Evolutionary conservation across 2,797 vertebrate genomes (phyloP).

Genomic region (Myotis vivesi): DNA sequence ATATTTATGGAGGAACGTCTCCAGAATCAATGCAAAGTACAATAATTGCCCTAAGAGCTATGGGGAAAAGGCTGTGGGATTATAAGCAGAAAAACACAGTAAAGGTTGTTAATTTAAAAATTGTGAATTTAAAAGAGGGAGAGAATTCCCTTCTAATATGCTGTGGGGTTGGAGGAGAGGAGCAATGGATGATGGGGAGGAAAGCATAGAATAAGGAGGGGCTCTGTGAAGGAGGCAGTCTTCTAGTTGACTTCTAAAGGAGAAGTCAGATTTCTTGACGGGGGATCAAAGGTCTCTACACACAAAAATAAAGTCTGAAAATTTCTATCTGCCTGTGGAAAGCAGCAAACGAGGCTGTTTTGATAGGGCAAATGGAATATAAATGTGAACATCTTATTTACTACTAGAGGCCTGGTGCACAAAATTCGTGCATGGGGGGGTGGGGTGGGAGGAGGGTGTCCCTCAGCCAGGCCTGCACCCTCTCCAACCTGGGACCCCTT

Average conservation of each 20-base stretch:
- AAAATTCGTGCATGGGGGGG: too few relatives aligned
- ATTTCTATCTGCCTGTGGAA: neutral
- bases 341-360: neutral
- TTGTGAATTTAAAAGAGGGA: conserved; percentile 24
- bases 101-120: conserved; percentile 59
- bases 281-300: neutral
- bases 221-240: neutral
- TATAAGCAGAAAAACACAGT: conserved; percentile 50
- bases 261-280: neutral
- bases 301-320: neutral
- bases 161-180: neutral
- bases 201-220: neutral
- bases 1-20: conserved; percentile 56
- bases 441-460: too few relatives aligned
- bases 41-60: conserved; percentile 40
- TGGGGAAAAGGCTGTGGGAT: neutral
- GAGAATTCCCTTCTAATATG: neutral
- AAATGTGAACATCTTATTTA: neutral
- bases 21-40: conserved; percentile 61
- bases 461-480: too few relatives aligned
- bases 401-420: neutral
- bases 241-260: neutral
- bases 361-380: neutral
- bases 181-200: neutral
- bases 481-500: too few relatives aligned